A percentile compares a stretch with the other conserved stretches of the same genome.
phyloP scores from a whole-genome alignment of 2,797 vertebrate species.

The Miichthys miiuy region DNA sequence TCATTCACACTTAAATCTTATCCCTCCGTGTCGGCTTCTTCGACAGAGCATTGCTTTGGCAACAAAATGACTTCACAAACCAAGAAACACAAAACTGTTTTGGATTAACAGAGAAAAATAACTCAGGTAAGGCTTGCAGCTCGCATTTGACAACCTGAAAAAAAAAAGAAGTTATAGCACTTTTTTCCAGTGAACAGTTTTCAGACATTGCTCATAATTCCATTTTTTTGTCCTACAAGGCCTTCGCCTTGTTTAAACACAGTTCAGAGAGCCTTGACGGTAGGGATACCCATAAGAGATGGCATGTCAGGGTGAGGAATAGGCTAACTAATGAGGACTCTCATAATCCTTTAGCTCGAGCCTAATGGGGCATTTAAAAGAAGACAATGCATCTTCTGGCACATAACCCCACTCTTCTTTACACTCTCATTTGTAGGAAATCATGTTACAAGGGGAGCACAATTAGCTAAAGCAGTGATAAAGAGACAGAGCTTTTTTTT shows the following conservation, averaged over 20 bases:
- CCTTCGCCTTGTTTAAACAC: constrained; percentile 77
- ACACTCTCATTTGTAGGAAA: constrained; percentile 88
- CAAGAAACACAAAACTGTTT: constrained; percentile 21
- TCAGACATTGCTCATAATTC: constrained; percentile 59
- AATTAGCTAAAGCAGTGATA: constrained; percentile 86
- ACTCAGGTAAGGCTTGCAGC: constrained; percentile 27
- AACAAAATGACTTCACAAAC: constrained; percentile 22
- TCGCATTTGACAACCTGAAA: constrained; percentile 13
- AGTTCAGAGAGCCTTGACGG: constrained; percentile 75
- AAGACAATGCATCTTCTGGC: constrained; percentile 86
- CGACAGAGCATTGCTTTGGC: constrained; percentile 18
- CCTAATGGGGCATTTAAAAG: constrained; percentile 88
- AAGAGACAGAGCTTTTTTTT: constrained; percentile 45
- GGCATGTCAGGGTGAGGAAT: constrained; percentile 84
- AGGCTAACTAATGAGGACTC: constrained; percentile 85
- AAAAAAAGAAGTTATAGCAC: background rate
- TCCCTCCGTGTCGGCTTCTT: constrained; percentile 28
- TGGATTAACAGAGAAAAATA: constrained; percentile 38
- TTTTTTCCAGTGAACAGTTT: constrained; percentile 22
- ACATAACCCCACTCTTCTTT: constrained; percentile 83
- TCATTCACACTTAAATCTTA: constrained; percentile 40
- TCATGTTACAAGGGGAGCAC: constrained; percentile 85
- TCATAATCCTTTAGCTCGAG: constrained; percentile 85
- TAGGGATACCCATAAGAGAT: constrained; percentile 78
- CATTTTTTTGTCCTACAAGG: constrained; percentile 57